Percentiles rank a stretch among this genome's conserved stretches.
phyloP scores from a whole-genome alignment of 1,140 invertebrate species.

The Phthorimaea operculella region DNA sequence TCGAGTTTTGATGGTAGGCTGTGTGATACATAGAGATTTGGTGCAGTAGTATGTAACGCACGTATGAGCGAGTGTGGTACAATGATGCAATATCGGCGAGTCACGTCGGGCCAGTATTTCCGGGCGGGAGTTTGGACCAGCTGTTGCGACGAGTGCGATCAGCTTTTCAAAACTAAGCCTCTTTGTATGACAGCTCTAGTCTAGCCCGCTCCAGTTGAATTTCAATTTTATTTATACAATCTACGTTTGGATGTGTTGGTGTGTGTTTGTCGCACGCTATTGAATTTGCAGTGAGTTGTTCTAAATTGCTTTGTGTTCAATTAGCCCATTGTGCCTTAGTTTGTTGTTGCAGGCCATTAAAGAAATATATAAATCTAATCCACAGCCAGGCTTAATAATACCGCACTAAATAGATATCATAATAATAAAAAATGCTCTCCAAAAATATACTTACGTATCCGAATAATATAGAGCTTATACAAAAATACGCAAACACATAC shows the following conservation, averaged over 20 bases:
- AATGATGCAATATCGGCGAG: slow-evolving; percentile 38
- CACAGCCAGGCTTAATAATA: no score
- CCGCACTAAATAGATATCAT: no score
- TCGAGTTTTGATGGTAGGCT: no score
- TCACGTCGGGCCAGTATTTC: slow-evolving; percentile 46
- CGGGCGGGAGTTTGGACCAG: slow-evolving; percentile 22
- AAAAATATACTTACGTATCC: no score
- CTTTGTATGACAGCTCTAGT: slow-evolving; percentile 1
- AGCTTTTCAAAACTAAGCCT: slow-evolving; percentile 3
- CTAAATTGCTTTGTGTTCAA: no score
- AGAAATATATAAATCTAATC: no score
- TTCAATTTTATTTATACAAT: neutral
- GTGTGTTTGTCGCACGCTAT: neutral
- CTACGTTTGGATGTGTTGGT: neutral
- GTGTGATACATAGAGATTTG: no score
- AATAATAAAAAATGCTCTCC: no score
- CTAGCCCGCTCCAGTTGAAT: neutral
- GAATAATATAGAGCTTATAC: no score
- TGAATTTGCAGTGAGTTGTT: neutral
- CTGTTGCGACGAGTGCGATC: slow-evolving; percentile 15
- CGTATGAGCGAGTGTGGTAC: neutral
- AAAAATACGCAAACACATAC: neutral
- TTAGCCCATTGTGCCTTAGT: no score
- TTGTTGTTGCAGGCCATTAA: no score
- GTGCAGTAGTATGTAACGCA: neutral